Evolutionary conservation across 92 coral and sea anemone genomes (phyloP).

Genomic region (Phymanthus crucifer): DNA sequence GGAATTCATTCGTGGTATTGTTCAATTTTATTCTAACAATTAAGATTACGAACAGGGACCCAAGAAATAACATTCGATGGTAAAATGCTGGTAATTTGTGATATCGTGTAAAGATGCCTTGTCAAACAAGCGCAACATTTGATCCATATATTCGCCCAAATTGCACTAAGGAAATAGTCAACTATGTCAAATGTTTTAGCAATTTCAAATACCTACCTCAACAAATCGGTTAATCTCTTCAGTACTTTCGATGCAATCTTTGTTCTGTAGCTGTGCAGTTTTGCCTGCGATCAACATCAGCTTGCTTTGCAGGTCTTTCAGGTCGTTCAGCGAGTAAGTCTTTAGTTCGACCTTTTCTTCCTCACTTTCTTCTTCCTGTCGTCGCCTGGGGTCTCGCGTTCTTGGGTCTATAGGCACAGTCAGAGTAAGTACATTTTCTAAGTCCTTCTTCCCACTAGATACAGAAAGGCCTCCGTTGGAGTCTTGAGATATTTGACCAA

Average conservation of each 20-base stretch:
- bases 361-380: neutral
- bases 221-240: constrained; percentile 85
- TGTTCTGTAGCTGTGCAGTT: constrained; percentile 68
- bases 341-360: constrained; percentile 12
- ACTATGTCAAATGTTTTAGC: too few species aligned
- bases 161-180: too few species aligned
- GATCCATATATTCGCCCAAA: too few species aligned
- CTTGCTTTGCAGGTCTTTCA: constrained; percentile 92
- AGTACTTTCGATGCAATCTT: constrained; percentile 40
- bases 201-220: constrained; percentile 67
- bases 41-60: too few species aligned
- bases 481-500: constrained; percentile 34
- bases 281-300: constrained; percentile 96
- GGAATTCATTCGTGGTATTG: neutral
- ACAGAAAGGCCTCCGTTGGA: neutral
- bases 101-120: too few species aligned
- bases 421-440: constrained; percentile 25
- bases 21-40: too few species aligned
- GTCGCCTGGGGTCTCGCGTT: constrained; percentile 5
- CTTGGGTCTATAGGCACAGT: constrained; percentile 33
- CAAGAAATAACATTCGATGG: too few species aligned
- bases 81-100: too few species aligned
- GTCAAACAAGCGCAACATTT: too few species aligned
- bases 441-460: neutral
- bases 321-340: constrained; percentile 68